Percentiles rank a stretch among this genome's conserved stretches.
Conservation (phyloP, 2,888 invertebrate genomes). For the Drosophila anomelani region DNA sequence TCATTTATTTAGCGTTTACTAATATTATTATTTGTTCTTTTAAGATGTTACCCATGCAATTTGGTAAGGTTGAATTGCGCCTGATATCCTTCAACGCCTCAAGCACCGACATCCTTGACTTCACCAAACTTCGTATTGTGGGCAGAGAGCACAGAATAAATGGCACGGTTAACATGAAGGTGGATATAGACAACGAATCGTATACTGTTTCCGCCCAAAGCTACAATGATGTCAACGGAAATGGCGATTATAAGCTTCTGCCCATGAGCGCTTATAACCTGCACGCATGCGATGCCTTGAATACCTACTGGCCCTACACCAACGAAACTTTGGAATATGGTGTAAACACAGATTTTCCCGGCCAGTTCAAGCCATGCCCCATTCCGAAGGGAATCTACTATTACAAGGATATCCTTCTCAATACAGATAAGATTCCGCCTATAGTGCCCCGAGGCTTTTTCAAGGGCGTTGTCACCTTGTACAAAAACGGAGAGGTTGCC, state of each 20-base stretch:
- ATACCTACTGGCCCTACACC: background rate
- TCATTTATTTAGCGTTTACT: background rate
- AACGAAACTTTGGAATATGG: background rate
- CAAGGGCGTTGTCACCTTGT: background rate
- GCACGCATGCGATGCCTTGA: conserved; percentile 1
- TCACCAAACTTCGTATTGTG: background rate
- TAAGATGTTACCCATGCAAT: background rate
- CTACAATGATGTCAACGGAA: background rate
- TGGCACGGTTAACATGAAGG: background rate
- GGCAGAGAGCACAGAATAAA: background rate
- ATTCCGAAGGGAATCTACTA: background rate
- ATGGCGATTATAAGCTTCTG: background rate
- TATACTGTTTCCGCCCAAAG: background rate
- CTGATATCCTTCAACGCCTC: background rate
- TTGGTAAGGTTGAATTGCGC: background rate
- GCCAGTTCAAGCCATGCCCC: background rate
- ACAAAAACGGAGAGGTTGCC: background rate
- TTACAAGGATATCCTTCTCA: conserved; percentile 1
- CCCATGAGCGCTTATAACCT: background rate
- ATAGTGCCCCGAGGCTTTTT: background rate
- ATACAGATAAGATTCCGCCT: background rate
- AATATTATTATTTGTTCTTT: background rate
- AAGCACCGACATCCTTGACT: background rate
- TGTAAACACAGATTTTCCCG: conserved; percentile 1
- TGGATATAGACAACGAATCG: background rate